Evolutionary conservation across 2,113 vertebrate genomes (phyloP).

Genomic region (Thomomys bottae): DNA sequence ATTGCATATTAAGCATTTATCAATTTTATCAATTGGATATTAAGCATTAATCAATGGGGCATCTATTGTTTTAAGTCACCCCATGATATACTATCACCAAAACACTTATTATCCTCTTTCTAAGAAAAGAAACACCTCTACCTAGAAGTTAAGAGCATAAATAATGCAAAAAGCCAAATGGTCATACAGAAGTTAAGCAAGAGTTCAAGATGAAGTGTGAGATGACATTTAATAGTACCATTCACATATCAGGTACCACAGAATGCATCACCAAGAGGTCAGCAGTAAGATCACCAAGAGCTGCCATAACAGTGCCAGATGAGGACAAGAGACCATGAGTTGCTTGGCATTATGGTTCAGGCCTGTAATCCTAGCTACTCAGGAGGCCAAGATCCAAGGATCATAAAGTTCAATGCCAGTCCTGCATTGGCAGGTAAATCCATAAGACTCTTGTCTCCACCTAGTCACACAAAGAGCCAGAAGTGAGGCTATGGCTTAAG

Average conservation of each 20-base stretch:
- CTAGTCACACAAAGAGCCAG: too few relatives aligned
- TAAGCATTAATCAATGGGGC: too few relatives aligned
- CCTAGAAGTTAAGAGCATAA: neutral
- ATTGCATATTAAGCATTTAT: too few relatives aligned
- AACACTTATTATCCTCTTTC: rapidly evolving
- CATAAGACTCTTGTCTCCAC: too few relatives aligned
- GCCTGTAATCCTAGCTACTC: too few relatives aligned
- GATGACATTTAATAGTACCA: neutral
- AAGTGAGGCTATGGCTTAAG: too few relatives aligned
- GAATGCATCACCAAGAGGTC: too few relatives aligned
- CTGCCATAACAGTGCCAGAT: neutral
- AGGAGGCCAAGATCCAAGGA: too few relatives aligned
- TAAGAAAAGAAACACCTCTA: neutral
- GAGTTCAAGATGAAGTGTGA: neutral
- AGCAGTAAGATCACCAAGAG: neutral
- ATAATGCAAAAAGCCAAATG: neutral
- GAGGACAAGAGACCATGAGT: neutral
- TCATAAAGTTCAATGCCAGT: too few relatives aligned
- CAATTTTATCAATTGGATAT: too few relatives aligned
- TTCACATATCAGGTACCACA: rapidly evolving
- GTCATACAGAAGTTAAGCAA: neutral
- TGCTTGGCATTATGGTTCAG: too few relatives aligned
- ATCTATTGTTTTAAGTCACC: neutral
- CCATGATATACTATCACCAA: neutral
- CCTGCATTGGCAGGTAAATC: too few relatives aligned